Base-by-base conservation (phyloP, 1,140 invertebrate genomes). In the Drosophila watanabei region DNA sequence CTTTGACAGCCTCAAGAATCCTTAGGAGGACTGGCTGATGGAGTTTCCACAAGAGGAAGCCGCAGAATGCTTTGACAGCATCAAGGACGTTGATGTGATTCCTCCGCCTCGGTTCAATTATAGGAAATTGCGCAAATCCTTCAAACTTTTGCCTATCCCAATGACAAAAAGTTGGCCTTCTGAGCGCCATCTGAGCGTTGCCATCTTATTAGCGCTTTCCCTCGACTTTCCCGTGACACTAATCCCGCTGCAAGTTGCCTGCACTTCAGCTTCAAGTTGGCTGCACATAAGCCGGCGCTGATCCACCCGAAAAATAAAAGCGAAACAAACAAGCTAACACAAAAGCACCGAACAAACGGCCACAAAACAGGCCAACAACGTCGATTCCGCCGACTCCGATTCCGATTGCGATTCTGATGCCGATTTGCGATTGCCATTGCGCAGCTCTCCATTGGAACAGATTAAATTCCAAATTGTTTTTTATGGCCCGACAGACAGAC, bases 391-490 rank as follows among this genome's bases (percentile, higher is more conserved):
- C 65, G 62, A 71, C 68, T 39, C 32, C 68, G 51, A 77, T 48
- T 41, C 18, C 51, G 75, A 61, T 51, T 41, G 18, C 16, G 63
- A 54, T 52, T 59, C 46, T 45, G 49, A 71, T 84, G 68, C 39
- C 76, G 60, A 56, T 56, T 57, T 39, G 14, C 9, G 54, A 57
- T 57, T 57, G 20, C 35, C 33, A 39, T 57, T 57, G 46, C 70
- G 77, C 71, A 68, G 60, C 46, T 76, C 56, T 57, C 41, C n/a
- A 4, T 9, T 58, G 35, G 65, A 71, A 57, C 51, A 87, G 83
- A 87, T 87, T 87, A 82, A 87, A 80, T 87, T 82, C 83, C 66
- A 73, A 82, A 87, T 62, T 86, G 76, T 72, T 86, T 86, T 86
- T 80, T 75, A 59, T 80, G 58, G 48, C 61, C 58, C 59, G 71